Percentiles rank a stretch among this genome's conserved stretches.
Conservation (phyloP, 2,888 invertebrate genomes). For the Habroteleia sp. region DNA sequence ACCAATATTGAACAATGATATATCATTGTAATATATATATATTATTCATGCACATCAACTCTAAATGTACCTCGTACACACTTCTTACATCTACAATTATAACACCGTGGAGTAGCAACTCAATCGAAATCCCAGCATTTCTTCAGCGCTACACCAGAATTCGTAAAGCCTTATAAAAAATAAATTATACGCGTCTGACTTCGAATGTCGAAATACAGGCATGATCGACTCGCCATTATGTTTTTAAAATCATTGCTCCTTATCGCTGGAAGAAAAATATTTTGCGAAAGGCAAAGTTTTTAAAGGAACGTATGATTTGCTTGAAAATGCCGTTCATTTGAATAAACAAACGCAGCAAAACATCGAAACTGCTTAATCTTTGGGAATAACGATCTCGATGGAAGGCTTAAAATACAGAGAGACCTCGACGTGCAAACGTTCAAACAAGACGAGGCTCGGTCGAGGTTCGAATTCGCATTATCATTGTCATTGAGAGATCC, state of each 20-base stretch:
- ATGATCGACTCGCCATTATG: background rate
- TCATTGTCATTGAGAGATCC: conserved; percentile 35
- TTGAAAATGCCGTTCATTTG: conserved; percentile 6
- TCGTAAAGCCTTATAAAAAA: too few relatives aligned
- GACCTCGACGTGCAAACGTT: conserved; percentile 7
- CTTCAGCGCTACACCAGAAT: too few relatives aligned
- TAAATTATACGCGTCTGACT: too few relatives aligned
- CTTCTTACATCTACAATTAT: too few relatives aligned
- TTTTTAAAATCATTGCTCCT: background rate
- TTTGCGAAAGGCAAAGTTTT: background rate
- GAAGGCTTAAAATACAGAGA: conserved; percentile 7
- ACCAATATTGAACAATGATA: too few relatives aligned
- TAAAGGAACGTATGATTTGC: background rate
- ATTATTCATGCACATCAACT: too few relatives aligned
- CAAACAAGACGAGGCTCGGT: conserved; percentile 11
- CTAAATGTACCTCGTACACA: too few relatives aligned
- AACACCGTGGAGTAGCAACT: too few relatives aligned
- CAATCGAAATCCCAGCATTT: too few relatives aligned
- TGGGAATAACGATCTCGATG: conserved; percentile 10
- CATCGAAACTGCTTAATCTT: conserved; percentile 33
- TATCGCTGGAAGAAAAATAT: background rate
- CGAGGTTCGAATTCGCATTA: conserved; percentile 32
- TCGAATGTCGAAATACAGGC: too few relatives aligned
- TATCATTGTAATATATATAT: too few relatives aligned
- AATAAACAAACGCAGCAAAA: conserved; percentile 30